A percentile compares a stretch with the other conserved stretches of the same genome.
phyloP scores from a whole-genome alignment of 2,888 invertebrate species.

The Eupithecia tripunctaria region DNA sequence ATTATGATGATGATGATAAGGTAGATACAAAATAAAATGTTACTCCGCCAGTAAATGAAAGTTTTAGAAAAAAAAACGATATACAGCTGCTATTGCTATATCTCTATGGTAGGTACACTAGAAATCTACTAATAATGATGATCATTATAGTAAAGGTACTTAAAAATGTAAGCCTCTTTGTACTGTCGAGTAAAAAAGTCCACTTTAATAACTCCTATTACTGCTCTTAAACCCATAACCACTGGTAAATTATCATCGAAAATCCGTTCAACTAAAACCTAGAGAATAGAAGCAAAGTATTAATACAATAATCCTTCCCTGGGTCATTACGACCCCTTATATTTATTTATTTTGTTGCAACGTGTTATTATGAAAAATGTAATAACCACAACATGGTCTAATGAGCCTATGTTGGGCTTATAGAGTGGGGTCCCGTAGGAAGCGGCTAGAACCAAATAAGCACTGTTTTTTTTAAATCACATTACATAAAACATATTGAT shows the following conservation, averaged over 20 bases:
- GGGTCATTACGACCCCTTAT: slow-evolving; percentile 40
- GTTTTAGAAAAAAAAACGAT: too few relatives aligned
- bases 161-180: slow-evolving; percentile 6
- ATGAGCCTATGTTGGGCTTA: slow-evolving; percentile 50
- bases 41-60: too few relatives aligned
- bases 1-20: too few relatives aligned
- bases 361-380: slow-evolving; percentile 52
- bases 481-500: too few relatives aligned
- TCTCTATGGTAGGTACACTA: too few relatives aligned
- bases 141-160: not conserved
- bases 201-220: slow-evolving; percentile 34
- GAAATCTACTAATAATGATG: not conserved
- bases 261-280: slow-evolving; percentile 38
- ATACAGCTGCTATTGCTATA: too few relatives aligned
- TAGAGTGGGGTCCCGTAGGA: slow-evolving; percentile 36
- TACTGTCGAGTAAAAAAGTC: slow-evolving; percentile 9
- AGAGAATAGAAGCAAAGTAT: slow-evolving; percentile 47
- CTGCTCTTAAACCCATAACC: slow-evolving; percentile 39
- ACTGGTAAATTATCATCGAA: slow-evolving; percentile 41
- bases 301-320: slow-evolving; percentile 47
- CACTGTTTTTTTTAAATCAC: not conserved
- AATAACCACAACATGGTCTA: slow-evolving; percentile 52
- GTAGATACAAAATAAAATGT: too few relatives aligned
- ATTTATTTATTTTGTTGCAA: slow-evolving; percentile 57
- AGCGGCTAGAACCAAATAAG: not conserved